Base-by-base conservation (phyloP, 2,113 vertebrate genomes). In the Bubo blakistoni region DNA sequence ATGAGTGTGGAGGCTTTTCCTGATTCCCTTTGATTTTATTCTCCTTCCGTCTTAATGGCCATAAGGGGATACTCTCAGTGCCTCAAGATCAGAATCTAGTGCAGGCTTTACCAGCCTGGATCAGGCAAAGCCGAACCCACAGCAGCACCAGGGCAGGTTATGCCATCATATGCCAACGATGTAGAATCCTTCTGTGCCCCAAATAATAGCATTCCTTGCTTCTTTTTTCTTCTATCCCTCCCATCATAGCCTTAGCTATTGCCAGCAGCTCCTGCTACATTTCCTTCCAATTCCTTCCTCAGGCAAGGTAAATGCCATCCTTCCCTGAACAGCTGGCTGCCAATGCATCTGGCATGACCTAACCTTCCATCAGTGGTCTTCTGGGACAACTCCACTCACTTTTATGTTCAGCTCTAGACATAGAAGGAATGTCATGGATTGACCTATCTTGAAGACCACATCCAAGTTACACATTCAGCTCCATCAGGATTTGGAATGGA, bases 21-120 rank as follows among this genome's bases (percentile, higher is more conserved):
- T 97, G 84, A 91, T 72, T 96, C 74, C 36, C 72, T 97, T 96
- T 93, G 71, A 94, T 97, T 97, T 96, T 49, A 88, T 90, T 95
- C 94, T 87, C 54, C 54, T 96, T 94, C 79, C 10, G 40, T 61
- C 86, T 49, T 88, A 78, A 69, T 88, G 34, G 73, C 58, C 55
- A 36, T 70, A 70, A 91, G 1, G 44, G 76, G 8, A 86, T 52
- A 59, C 32, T 87, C 55, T 71, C 1, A 0, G 77, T 94, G 76
- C 42, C 86, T 92, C 61, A 36, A 84, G 87, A 79, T 16, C 70
- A 70, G 66, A 71, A 57, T 29, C 20, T 65, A 49, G 24, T n/a
- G 9, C 1, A 16, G 42, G 51, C 2, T 91, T 12, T 86, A 72
- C 40, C 27, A 83, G 26, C 8, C 42, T 55, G n/a, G 34, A 47